Evolutionary conservation across 2,888 invertebrate species (phyloP).

Genomic region (Perithous albicinctus): DNA sequence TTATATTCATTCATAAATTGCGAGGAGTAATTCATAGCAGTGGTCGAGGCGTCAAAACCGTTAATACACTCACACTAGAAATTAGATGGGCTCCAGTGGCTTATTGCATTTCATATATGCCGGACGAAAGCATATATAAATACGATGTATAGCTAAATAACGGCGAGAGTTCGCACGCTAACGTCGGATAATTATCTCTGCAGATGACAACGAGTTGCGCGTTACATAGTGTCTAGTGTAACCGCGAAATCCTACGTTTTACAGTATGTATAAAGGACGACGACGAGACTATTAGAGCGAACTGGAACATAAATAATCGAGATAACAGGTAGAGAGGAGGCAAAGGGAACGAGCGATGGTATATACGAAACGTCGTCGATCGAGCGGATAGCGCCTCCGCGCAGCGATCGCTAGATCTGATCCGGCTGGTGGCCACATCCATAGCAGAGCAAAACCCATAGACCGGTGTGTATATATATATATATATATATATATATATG

Average conservation of each 20-base stretch:
- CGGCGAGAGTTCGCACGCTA: conserved; percentile 43
- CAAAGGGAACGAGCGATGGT: conserved; percentile 63
- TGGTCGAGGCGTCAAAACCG: conserved; percentile 24
- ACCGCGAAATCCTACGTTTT: not conserved
- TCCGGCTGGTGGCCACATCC: conserved; percentile 72
- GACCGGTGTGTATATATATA: conserved; percentile 8
- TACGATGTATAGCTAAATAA: not conserved
- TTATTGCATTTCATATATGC: conserved; percentile 44
- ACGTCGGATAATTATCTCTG: conserved; percentile 50
- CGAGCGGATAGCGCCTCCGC: conserved; percentile 59
- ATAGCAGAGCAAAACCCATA: conserved; percentile 17
- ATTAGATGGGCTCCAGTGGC: conserved; percentile 34
- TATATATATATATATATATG: not conserved
- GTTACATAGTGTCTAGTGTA: conserved; percentile 26
- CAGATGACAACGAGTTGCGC: conserved; percentile 51
- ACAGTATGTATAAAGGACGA: conserved; percentile 60
- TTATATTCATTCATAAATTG: conserved; percentile 31
- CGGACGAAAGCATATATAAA: conserved; percentile 32
- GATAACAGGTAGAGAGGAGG: conserved; percentile 71
- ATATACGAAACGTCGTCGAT: conserved; percentile 65
- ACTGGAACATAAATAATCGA: conserved; percentile 77
- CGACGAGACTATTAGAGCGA: conserved; percentile 80
- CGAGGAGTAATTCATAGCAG: conserved; percentile 44
- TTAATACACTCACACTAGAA: conserved; percentile 1
- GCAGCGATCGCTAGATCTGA: conserved; percentile 70